phyloP scores from a whole-genome alignment of 2,113 vertebrate genomes.

The Atractosteus spatula region DNA sequence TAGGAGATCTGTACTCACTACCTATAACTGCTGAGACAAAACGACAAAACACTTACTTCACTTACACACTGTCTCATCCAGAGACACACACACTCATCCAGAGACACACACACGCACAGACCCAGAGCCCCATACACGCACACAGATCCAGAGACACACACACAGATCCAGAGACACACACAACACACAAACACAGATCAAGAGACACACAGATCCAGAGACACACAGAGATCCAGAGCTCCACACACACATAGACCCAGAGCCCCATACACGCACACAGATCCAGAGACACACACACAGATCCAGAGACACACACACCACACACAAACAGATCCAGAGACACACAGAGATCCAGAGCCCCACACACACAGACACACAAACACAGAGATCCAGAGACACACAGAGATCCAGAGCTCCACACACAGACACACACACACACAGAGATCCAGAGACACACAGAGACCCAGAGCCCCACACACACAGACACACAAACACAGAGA shows the following conservation, averaged over 20 bases:
- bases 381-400: slow-evolving; percentile 56
- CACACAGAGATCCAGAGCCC: slow-evolving; percentile 25
- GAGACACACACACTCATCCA: slow-evolving; percentile 11
- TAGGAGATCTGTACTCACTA: too few species aligned
- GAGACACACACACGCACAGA: slow-evolving; percentile 61
- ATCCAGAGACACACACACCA: slow-evolving; percentile 26
- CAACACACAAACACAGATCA: slow-evolving; percentile 7
- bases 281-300: neutral
- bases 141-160: neutral
- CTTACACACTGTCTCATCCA: slow-evolving; percentile 12
- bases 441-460: slow-evolving; percentile 22
- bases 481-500: slow-evolving; percentile 27
- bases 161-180: slow-evolving; percentile 20
- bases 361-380: slow-evolving; percentile 61
- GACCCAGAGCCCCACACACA: slow-evolving; percentile 11
- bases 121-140: slow-evolving; percentile 55
- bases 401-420: neutral
- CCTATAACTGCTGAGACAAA: too few species aligned
- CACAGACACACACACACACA: too few species aligned
- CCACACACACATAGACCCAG: slow-evolving; percentile 73
- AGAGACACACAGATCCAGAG: neutral
- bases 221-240: slow-evolving; percentile 28
- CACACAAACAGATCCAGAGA: slow-evolving; percentile 16
- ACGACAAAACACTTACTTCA: slow-evolving; percentile 22
- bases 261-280: slow-evolving; percentile 20